phyloP scores from a whole-genome alignment of 2,797 vertebrate genomes.

The Xiphophorus birchmanni region DNA sequence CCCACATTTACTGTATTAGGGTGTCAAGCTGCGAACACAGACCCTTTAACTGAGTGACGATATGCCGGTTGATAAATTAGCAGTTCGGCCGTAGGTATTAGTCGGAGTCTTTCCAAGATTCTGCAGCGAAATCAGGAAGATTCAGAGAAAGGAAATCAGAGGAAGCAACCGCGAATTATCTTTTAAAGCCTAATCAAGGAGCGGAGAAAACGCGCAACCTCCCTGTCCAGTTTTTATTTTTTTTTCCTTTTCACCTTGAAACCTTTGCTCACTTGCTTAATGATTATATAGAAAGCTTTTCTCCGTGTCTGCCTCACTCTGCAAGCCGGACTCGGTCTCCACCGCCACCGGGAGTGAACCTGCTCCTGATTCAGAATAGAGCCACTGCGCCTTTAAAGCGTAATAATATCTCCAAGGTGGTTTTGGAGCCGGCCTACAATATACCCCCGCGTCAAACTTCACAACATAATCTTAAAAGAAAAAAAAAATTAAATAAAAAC shows the following conservation, averaged over 20 bases:
- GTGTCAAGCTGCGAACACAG: conserved; percentile 56
- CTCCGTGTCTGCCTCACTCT: neutral
- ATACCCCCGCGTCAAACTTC: conserved; percentile 65
- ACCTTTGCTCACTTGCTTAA: conserved; percentile 73
- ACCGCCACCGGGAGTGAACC: conserved; percentile 53
- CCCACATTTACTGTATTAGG: conserved; percentile 24
- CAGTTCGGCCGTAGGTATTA: neutral
- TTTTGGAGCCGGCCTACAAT: conserved; percentile 70
- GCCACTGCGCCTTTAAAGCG: conserved; percentile 82
- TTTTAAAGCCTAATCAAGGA: conserved; percentile 29
- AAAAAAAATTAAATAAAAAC: conserved; percentile 23
- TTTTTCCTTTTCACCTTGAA: conserved; percentile 30
- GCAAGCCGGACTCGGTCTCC: neutral
- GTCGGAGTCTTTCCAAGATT: neutral
- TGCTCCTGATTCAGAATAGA: conserved; percentile 70
- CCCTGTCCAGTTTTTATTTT: neutral
- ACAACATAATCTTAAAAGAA: conserved; percentile 30
- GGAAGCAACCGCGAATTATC: conserved; percentile 7
- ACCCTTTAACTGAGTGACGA: neutral
- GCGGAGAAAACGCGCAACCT: conserved; percentile 19
- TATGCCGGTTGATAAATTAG: neutral
- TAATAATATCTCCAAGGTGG: conserved; percentile 77
- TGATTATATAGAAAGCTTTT: conserved; percentile 68
- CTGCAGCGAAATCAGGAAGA: neutral
- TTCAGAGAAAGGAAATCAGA: neutral